phyloP scores from a whole-genome alignment of 1,140 invertebrate genomes.

The Scaptomyza hsui region DNA sequence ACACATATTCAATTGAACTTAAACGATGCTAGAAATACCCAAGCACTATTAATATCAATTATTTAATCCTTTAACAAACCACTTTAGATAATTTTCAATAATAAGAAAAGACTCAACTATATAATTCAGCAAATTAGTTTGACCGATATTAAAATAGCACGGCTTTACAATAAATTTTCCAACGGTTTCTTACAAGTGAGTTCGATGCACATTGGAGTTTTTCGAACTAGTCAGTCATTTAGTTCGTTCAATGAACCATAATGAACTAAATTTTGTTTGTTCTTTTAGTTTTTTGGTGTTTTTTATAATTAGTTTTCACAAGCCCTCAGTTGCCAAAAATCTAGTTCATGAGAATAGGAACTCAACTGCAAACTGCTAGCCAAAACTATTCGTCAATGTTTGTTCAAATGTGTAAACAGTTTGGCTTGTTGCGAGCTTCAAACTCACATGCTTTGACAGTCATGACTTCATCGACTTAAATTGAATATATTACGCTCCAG shows the following conservation, averaged over 20 bases:
- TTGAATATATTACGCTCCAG: not conserved
- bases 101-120: no score
- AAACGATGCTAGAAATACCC: not conserved
- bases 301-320: no score
- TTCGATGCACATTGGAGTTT: no score
- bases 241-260: no score
- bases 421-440: not conserved
- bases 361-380: not conserved
- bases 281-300: no score
- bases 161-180: no score
- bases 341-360: not conserved
- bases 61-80: no score
- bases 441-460: conserved; percentile 17
- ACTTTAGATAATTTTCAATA: not conserved
- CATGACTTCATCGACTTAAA: conserved; percentile 25
- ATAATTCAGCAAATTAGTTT: no score
- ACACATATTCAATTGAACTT: conserved; percentile 17
- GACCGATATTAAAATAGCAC: no score
- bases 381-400: conserved; percentile 20
- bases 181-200: no score
- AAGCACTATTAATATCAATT: not conserved
- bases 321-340: conserved; percentile 20
- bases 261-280: no score
- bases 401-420: conserved; percentile 21
- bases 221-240: no score